Evolutionary conservation across 2,113 vertebrate species (phyloP).

Genomic region (Osmerus eperlanus): DNA sequence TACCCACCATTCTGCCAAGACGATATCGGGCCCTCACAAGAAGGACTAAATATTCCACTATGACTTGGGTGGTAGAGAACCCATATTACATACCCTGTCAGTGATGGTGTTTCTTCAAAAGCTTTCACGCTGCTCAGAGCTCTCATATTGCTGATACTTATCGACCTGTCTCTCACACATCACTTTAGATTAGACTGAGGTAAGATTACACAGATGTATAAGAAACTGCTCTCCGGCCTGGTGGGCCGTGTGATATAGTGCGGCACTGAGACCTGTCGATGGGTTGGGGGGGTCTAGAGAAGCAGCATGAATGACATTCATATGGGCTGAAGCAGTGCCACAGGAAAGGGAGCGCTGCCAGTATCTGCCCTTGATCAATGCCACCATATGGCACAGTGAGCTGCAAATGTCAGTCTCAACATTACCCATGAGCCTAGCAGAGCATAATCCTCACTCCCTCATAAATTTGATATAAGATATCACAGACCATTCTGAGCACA

Average conservation of each 20-base stretch:
- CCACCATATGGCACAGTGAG: slow-evolving; percentile 37
- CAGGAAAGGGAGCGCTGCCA: slow-evolving; percentile 25
- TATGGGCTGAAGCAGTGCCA: slow-evolving; percentile 19
- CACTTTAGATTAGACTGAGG: slow-evolving; percentile 30
- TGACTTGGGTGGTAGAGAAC: neutral
- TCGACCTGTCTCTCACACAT: neutral
- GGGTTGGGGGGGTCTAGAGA: slow-evolving; percentile 1
- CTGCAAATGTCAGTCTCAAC: slow-evolving; percentile 30
- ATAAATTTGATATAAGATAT: slow-evolving; percentile 7
- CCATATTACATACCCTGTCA: neutral
- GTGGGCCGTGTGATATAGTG: slow-evolving; percentile 6
- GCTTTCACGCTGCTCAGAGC: neutral
- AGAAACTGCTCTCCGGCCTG: slow-evolving; percentile 4
- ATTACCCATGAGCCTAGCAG: slow-evolving; percentile 10
- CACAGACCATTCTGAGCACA: neutral
- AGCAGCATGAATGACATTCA: slow-evolving; percentile 17
- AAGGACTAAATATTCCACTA: slow-evolving; percentile 22
- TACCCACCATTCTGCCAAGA: slow-evolving; percentile 7
- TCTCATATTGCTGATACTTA: neutral
- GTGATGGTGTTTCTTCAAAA: neutral
- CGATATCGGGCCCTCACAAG: slow-evolving; percentile 1
- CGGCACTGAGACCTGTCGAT: slow-evolving; percentile 7
- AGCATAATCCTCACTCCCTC: neutral
- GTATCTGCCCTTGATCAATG: slow-evolving; percentile 34
- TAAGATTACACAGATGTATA: slow-evolving; percentile 10